Evolutionary conservation across 2,113 vertebrate species (phyloP), one percentile per base, ranked within the genome.

Genomic region (Raja brachyura): DNA sequence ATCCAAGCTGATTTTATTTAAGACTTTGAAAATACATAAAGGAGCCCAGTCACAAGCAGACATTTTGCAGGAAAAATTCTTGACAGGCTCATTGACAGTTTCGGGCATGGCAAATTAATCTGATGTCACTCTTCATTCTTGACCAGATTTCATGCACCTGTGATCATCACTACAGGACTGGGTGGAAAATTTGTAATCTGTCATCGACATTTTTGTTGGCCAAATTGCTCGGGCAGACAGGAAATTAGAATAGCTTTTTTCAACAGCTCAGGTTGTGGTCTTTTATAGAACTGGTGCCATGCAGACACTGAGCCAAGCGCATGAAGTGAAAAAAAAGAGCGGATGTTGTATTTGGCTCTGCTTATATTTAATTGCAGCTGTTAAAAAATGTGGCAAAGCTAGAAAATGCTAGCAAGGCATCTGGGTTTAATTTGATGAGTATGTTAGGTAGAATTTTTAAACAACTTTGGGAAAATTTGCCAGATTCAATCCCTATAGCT

Each of bases 291-390:
- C 66, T 54, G 31, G 90, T 92, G 90, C 90, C 90, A 92, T 31
- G 68, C 63, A 73, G 73, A 73, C 33, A 39, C 33, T 73, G 90
- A 73, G 90, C 90, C 68, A 92, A 92, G 66, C 68, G 13, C 68
- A 92, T 92, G 68, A 92, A 92, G 68, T 86, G 1, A 66, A 88
- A 86, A 85, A 61, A 88, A 83, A 31, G 59, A 88, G 59, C 33
- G 90, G 90, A 92, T 92, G 90, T 92, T 92, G 90, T 92, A 92
- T 92, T 92, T 92, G 90, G 90, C 90, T 92, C 68, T 92, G 20
- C 33, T 92, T 70, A 20, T 92, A 92, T 73, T 92, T 92, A 73
- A 92, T 33, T 92, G 90, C 90, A 92, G 90, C 90, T 92, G 90
- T 92, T 73, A 92, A 92, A 73, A 92, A 92, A 92, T 54, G 68